Base-by-base conservation (phyloP, 2,113 vertebrate genomes). In the Tylochromis polylepis region DNA sequence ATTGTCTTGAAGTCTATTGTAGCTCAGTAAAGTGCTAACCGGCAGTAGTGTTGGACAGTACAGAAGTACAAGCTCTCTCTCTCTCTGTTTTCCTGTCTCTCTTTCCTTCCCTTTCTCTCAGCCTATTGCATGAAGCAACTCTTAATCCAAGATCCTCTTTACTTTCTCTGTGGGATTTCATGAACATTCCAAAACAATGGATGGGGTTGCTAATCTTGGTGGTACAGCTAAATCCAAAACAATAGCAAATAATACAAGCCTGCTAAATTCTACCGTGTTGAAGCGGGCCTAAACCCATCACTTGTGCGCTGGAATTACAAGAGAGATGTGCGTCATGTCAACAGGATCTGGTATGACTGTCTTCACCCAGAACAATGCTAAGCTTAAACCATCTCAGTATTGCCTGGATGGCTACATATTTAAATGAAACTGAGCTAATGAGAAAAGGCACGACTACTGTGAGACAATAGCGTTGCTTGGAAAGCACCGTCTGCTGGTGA, bases 171-270 rank as follows among this genome's bases (percentile, higher is more conserved):
- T 90, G 89, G 95, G 95, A 96, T 96, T 96, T 95, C 93, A 96
- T 96, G 96, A 96, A 96, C 95, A 96, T 96, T 95, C 93, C 90
- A 62, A 95, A 90, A 96, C 96, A 96, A 96, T 95, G 92, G 91
- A 92, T 72, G 36, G 81, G 93, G 92, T 94, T 91, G 95, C 95
- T 96, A 96, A 96, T 96, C 96, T 96, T 87, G 14, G 92, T 55
- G 94, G 93, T 95, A 95, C 96, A 96, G 96, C 95, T 96, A 96
- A 96, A 96, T 95, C 96, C 93, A 36, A 93, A 91, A 96, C 95
- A 96, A 96, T 96, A 89, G 90, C 82, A 91, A 94, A 96, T 96
- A 96, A 96, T 94, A 93, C 90, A 67, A 96, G 95, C 89, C 89
- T 79, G 85, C 93, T 94, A 93, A 95, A 95, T 94, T 94, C 91